A percentile compares a stretch with the other conserved stretches of the same genome.
Conservation (phyloP, 1,140 invertebrate genomes). For the Chironomus striatipennis region DNA sequence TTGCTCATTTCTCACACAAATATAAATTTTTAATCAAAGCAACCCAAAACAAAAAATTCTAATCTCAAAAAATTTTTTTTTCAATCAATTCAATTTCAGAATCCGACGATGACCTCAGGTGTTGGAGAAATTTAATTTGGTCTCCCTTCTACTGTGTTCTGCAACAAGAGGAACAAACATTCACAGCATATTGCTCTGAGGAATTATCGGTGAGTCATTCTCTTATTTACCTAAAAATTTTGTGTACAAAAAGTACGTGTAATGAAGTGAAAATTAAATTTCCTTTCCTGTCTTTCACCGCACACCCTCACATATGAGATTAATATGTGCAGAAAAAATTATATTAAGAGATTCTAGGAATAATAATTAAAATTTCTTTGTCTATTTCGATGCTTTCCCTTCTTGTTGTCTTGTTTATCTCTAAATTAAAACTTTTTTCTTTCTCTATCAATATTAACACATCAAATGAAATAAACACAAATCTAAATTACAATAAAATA, state of each 20-base stretch:
- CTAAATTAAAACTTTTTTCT: not conserved
- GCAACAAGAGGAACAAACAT: slow-evolving; percentile 72
- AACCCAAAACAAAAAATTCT: not conserved
- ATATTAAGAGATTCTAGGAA: not conserved
- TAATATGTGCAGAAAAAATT: not conserved
- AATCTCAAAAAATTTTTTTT: not conserved
- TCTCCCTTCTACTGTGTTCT: slow-evolving; percentile 81
- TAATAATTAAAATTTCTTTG: not conserved
- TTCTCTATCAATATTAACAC: no score
- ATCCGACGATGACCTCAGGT: slow-evolving; percentile 37
- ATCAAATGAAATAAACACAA: not conserved
- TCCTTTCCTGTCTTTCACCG: not conserved
- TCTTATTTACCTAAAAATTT: no score
- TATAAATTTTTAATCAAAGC: no score
- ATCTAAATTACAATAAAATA: not conserved
- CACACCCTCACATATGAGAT: not conserved
- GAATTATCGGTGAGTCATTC: slow-evolving; percentile 69
- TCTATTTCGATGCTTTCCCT: slow-evolving; percentile 1
- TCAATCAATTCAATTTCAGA: slow-evolving; percentile 31
- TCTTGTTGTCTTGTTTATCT: not conserved
- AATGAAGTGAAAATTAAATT: slow-evolving; percentile 7
- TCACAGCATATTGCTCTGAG: slow-evolving; percentile 78
- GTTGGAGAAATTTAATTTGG: slow-evolving; percentile 50
- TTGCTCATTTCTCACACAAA: no score
- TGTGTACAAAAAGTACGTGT: not conserved